phyloP scores from a whole-genome alignment of 2,797 vertebrate genomes.

The Iguana delicatissima region DNA sequence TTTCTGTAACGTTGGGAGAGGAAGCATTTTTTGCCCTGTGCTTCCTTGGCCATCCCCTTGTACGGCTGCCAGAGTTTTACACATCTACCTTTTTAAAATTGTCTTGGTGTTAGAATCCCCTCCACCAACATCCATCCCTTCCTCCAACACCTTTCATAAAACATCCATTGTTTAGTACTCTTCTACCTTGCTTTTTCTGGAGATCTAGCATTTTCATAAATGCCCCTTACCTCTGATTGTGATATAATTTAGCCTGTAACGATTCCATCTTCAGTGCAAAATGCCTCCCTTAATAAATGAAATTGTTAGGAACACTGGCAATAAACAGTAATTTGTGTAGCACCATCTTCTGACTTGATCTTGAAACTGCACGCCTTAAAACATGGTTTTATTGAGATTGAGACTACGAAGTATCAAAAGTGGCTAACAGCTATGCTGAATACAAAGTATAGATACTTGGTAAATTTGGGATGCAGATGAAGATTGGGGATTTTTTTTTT shows the following conservation, averaged over 20 bases:
- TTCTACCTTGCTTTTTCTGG: neutral
- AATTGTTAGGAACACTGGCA: neutral
- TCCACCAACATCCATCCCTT: neutral
- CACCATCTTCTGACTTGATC: slow-evolving; percentile 22
- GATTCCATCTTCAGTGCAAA: neutral
- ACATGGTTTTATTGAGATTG: neutral
- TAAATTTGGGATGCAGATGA: neutral
- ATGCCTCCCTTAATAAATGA: neutral
- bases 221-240: neutral
- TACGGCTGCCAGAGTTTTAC: neutral
- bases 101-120: neutral
- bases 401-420: neutral
- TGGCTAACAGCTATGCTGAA: neutral
- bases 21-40: neutral
- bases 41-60: neutral
- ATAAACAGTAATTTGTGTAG: slow-evolving; percentile 4
- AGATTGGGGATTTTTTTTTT: neutral
- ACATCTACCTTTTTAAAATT: neutral
- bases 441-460: too few species aligned
- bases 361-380: slow-evolving; percentile 8
- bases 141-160: neutral
- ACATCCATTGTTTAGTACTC: neutral
- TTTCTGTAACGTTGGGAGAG: neutral
- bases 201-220: neutral
- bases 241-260: neutral